Evolutionary conservation across 2,888 invertebrate species (phyloP).

Genomic region (Tetheella fluctuosa): DNA sequence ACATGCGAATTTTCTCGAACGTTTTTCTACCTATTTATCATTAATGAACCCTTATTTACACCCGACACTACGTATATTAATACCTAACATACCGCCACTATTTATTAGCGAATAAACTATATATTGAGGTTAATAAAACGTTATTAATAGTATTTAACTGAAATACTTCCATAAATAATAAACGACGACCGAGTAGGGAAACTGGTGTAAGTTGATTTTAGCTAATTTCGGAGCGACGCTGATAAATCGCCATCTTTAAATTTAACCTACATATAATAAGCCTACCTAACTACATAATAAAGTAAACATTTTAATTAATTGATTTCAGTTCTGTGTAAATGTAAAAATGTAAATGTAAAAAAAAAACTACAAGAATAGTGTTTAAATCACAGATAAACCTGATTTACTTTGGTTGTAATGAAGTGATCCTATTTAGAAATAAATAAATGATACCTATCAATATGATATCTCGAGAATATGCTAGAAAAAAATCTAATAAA

Average conservation of each 20-base stretch:
- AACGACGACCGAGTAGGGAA: not conserved
- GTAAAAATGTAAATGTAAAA: not conserved
- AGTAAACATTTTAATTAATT: too few species aligned
- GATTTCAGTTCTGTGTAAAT: too few species aligned
- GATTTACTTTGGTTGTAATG: too few species aligned
- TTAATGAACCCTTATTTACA: not conserved
- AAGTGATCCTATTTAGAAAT: too few species aligned
- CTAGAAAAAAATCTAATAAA: too few species aligned
- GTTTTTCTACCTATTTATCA: not conserved
- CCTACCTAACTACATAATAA: too few species aligned
- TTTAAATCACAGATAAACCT: too few species aligned
- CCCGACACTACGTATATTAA: not conserved
- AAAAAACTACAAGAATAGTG: too few species aligned
- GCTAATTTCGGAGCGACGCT: not conserved
- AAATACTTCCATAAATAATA: not conserved
- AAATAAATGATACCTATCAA: too few species aligned
- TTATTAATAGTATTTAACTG: not conserved
- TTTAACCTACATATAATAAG: too few species aligned
- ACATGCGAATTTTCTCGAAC: not conserved
- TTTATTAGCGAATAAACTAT: not conserved
- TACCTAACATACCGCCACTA: not conserved
- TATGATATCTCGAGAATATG: too few species aligned
- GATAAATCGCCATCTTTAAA: too few species aligned
- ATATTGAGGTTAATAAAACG: not conserved
- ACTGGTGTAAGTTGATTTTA: not conserved